Evolutionary conservation across 2,797 vertebrate genomes (phyloP), one percentile per base, ranked within the genome.

Genomic region (Alauda arvensis): DNA sequence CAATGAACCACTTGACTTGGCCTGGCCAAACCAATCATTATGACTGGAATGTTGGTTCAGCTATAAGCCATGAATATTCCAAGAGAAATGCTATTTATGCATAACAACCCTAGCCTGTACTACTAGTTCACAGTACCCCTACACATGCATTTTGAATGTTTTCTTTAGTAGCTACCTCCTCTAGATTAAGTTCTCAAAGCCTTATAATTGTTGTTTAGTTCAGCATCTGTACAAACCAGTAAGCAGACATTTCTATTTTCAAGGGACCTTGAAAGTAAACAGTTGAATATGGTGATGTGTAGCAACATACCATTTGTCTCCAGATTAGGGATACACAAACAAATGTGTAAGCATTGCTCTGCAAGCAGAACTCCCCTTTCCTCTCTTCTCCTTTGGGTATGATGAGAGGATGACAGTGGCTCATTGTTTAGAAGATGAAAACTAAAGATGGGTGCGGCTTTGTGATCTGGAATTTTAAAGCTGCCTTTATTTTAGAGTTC

Each of bases 381-480:
- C 26, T 81, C 53, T 85, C 43, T 40, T 39, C 24, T 62, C 28
- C 39, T 57, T 74, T 34, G 62, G 34, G 5, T 62, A 43, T 63
- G 67, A 81, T 66, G 24, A 60, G 52, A 59, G 8, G 26, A 45
- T 83, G 75, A 89, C 80, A 84, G 31, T 49, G 39, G 24, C 46
- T 84, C 46, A 61, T 79, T 86, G 65, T 91, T 77, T 18, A 49
- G 53, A 63, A 28, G 49, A 81, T 79, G 75, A 86, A 82, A 77
- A 51, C 42, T 88, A 65, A 77, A 63, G 28, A 49, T 74, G 39
- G 71, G 53, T 67, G 81, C 40, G 61, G 26, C 31, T 75, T 57
- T 53, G 20, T 70, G 21, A 74, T 86, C 57, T 46, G 39, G 9
- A 26, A 57, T 84, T 88, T 89, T 93, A 84, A 93, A 86, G 49